Base-by-base conservation (phyloP, 2,797 vertebrate species). In the Poeciliopsis paucimaculata region DNA sequence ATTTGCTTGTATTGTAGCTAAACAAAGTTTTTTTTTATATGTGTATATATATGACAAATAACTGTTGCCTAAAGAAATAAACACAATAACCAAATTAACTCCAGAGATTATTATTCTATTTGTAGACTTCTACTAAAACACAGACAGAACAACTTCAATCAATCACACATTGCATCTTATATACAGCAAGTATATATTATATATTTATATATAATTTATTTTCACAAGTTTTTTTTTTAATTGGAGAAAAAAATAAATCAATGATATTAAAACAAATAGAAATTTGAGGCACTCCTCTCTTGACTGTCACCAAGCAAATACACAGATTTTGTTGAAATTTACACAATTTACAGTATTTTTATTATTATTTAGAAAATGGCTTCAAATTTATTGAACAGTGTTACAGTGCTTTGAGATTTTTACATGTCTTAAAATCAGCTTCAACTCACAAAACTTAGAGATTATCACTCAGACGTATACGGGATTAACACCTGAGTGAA, bases 81-180 rank as follows among this genome's bases (percentile, higher is more conserved):
- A 86, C 85, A 89, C 81, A 89, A 89, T 80, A 88, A 91, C 43
- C n/a, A 75, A 90, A 87, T 89, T 86, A 86, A 89, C 81, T 43
- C 79, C 85, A 89, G 85, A 89, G 88, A 90, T 93, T 84, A 90
- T 89, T 91, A 82, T 94, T 93, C 90, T 94, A 92, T 94, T 93
- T 94, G 95, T 93, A 96, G 95, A 96, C 96, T 96, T 96, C 96
- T 96, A 96, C 96, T 97, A 97, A 97, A 98, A 98, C 97, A 98
- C 97, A 97, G 96, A 97, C 96, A 97, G 96, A 96, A 97, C 97
- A 96, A 96, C 94, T 97, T 96, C 96, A 98, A 97, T 97, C 96
- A 95, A 96, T 96, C 97, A 98, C 97, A 95, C 96, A 96, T 96
- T 95, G 94, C 96, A 95, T 96, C 94, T 96, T 97, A 98, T 98